Percentiles rank a stretch among this genome's conserved stretches.
Conservation (phyloP, 92 coral and sea anemone genomes). For the Parazoanthus swiftii region DNA sequence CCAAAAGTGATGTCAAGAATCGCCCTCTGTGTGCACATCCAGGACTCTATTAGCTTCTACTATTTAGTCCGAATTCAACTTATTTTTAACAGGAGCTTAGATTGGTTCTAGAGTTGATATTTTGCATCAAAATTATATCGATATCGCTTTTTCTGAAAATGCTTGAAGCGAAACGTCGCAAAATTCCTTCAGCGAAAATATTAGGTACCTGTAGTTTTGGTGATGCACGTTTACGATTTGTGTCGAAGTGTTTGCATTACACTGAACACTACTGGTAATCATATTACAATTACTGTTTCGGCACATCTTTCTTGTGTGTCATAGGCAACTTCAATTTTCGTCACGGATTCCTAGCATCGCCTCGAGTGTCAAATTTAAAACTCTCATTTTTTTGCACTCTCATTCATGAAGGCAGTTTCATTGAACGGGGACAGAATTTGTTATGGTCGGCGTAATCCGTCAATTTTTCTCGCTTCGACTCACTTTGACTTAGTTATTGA, state of each 20-base stretch:
- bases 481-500: background rate
- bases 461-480: background rate
- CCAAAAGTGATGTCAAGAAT: background rate
- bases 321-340: background rate
- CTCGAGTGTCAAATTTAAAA: background rate
- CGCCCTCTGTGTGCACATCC: background rate
- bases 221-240: constrained; percentile 1
- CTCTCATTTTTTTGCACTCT: background rate
- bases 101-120: background rate
- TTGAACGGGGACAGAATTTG: background rate
- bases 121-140: background rate
- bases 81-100: background rate
- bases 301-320: background rate
- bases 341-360: background rate
- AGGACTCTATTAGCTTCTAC: background rate
- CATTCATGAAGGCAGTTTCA: background rate
- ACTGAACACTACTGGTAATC: background rate
- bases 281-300: background rate
- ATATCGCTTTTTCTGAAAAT: background rate
- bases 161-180: background rate
- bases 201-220: background rate
- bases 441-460: background rate
- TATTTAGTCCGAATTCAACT: background rate
- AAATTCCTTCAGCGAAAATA: background rate
- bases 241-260: background rate